Percentiles rank a stretch among this genome's conserved stretches.
Evolutionary conservation across 2,888 invertebrate genomes (phyloP).

Genomic region (Tachystola acroxantha): DNA sequence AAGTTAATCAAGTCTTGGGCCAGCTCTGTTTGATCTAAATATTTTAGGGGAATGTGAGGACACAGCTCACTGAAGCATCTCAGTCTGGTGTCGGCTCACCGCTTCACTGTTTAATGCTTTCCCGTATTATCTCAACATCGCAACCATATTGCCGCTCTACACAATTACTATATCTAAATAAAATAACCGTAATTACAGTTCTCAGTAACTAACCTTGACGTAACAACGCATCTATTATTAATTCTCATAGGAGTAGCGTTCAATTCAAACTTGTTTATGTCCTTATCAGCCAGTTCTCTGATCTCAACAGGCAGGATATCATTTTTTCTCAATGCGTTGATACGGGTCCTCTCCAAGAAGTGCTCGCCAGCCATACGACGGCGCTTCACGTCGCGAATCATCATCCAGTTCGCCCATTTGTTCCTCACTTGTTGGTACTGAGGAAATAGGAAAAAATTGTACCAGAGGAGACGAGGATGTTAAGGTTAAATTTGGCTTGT

Average conservation of each 20-base stretch:
- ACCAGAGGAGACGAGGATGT: too few species aligned
- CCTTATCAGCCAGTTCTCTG: slow-evolving; percentile 86
- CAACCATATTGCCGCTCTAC: too few species aligned
- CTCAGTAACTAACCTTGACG: slow-evolving; percentile 83
- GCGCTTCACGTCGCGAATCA: slow-evolving; percentile 92
- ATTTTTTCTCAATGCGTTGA: slow-evolving; percentile 91
- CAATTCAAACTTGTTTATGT: slow-evolving; percentile 87
- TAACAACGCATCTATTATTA: slow-evolving; percentile 89
- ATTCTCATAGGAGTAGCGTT: slow-evolving; percentile 83
- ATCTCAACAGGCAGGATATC: slow-evolving; percentile 89
- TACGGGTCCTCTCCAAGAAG: slow-evolving; percentile 86
- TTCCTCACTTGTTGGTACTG: slow-evolving; percentile 85
- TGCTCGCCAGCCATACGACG: slow-evolving; percentile 85
- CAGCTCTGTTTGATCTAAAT: too few species aligned
- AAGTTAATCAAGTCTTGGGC: too few species aligned
- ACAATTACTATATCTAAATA: too few species aligned
- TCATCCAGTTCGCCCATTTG: slow-evolving; percentile 90
- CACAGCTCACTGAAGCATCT: too few species aligned
- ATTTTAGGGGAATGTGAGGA: too few species aligned
- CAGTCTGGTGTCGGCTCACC: too few species aligned
- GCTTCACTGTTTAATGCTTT: too few species aligned
- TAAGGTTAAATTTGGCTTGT: neutral
- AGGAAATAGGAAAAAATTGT: too few species aligned
- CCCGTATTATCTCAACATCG: too few species aligned
- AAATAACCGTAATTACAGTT: too few species aligned